A percentile compares a stretch with the other conserved stretches of the same genome.
Conservation (phyloP, 2,888 invertebrate species). For the Magallana nippona region DNA sequence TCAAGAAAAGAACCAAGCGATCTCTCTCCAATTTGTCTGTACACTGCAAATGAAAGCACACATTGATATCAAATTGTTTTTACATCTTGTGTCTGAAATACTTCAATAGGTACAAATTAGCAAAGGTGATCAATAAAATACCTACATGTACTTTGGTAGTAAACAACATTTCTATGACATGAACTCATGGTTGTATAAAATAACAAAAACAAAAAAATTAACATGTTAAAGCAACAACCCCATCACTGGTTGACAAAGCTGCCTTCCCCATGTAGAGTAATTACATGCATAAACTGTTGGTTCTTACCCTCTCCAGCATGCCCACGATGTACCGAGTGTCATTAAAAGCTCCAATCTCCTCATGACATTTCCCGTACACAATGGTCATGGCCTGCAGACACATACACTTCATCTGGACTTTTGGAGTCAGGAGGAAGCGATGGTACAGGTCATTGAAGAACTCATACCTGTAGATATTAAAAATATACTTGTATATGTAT, state of each 20-base stretch:
- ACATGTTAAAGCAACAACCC: no score
- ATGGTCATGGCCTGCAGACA: conserved; percentile 98
- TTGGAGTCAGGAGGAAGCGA: conserved; percentile 93
- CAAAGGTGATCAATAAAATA: no score
- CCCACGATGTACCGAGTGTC: conserved; percentile 97
- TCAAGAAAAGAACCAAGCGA: conserved; percentile 93
- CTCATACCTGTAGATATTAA: conserved; percentile 82
- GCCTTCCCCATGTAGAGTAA: no score
- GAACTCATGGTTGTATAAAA: neutral
- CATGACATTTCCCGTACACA: conserved; percentile 96
- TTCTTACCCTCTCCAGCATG: conserved; percentile 92
- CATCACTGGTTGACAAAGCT: no score
- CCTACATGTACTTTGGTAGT: no score
- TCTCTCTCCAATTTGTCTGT: conserved; percentile 94
- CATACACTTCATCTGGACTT: conserved; percentile 97
- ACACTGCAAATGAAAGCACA: conserved; percentile 84
- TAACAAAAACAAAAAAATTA: no score
- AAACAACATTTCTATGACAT: no score
- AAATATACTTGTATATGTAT: neutral
- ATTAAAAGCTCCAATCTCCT: conserved; percentile 97
- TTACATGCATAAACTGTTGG: no score
- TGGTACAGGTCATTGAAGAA: conserved; percentile 99
- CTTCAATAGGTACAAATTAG: no score
- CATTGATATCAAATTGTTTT: neutral
- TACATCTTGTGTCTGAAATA: no score